Percentiles rank a stretch among this genome's conserved stretches.
phyloP scores from a whole-genome alignment of 2,797 vertebrate species.

The Chrysocyon brachyurus region DNA sequence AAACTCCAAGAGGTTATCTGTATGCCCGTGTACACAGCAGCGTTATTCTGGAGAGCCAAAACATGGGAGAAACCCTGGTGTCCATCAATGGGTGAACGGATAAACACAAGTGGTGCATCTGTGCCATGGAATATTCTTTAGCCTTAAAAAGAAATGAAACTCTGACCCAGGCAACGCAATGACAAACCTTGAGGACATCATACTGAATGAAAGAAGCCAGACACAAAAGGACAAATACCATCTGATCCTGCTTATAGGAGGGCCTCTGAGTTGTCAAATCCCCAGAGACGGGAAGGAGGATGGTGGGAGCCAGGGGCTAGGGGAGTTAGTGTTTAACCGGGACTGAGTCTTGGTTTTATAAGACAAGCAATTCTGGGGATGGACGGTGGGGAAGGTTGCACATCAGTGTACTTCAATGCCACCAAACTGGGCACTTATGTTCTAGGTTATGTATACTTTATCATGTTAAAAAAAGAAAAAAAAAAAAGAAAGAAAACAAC shows the following conservation, averaged over 20 bases:
- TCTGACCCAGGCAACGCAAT: not conserved
- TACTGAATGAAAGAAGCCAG: not conserved
- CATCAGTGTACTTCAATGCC: not conserved
- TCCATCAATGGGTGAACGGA: fast-evolving
- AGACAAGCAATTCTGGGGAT: not conserved
- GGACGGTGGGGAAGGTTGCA: not conserved
- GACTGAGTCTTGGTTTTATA: not conserved
- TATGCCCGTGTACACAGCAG: not conserved
- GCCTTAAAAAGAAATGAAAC: not conserved
- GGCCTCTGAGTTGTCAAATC: not conserved
- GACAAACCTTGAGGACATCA: not conserved
- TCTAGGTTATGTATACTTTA: not conserved
- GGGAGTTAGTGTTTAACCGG: not conserved
- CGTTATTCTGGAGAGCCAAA: not conserved
- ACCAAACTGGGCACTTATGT: not conserved
- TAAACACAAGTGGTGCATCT: not conserved
- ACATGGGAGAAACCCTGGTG: not conserved
- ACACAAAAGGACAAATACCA: not conserved
- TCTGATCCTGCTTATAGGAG: not conserved
- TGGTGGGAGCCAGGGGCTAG: not conserved
- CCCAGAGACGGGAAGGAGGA: not conserved
- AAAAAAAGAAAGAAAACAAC: not conserved
- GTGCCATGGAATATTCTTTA: fast-evolving
- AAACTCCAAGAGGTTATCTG: not conserved
- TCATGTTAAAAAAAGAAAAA: not conserved